Conservation (phyloP, 2,888 invertebrate genomes). For the Leptogaster cylindrica region DNA sequence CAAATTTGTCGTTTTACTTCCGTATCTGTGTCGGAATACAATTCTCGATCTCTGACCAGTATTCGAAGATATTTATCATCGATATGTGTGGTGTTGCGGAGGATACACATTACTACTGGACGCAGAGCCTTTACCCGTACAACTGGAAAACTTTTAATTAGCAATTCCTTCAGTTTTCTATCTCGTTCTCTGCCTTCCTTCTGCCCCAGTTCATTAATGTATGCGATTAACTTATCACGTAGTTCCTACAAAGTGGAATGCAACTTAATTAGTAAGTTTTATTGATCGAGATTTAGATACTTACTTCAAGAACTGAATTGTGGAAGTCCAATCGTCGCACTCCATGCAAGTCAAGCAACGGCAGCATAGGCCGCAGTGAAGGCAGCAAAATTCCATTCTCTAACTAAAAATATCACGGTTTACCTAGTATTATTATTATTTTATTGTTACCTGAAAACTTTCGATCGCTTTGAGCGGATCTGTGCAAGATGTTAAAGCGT, state of each 20-base stretch:
- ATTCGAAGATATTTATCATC: conserved; percentile 85
- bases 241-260: conserved; percentile 64
- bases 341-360: conserved; percentile 91
- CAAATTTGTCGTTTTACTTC: conserved; percentile 98
- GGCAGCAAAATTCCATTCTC: conserved; percentile 92
- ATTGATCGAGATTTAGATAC: neutral
- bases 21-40: conserved; percentile 93
- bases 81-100: conserved; percentile 91
- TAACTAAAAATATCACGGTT: conserved; percentile 68
- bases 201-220: conserved; percentile 83
- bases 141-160: conserved; percentile 92
- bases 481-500: conserved; percentile 92
- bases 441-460: conserved; percentile 81
- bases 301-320: conserved; percentile 81
- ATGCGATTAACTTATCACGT: conserved; percentile 74
- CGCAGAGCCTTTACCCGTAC: conserved; percentile 88
- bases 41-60: conserved; percentile 81
- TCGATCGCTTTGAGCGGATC: conserved; percentile 98
- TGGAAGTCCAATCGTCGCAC: conserved; percentile 93
- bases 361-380: conserved; percentile 92
- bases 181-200: conserved; percentile 77
- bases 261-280: conserved; percentile 48
- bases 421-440: conserved; percentile 8
- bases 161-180: conserved; percentile 84
- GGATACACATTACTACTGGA: conserved; percentile 93